Evolutionary conservation across 1,140 invertebrate genomes (phyloP).

Genomic region (Lucilia sericata): DNA sequence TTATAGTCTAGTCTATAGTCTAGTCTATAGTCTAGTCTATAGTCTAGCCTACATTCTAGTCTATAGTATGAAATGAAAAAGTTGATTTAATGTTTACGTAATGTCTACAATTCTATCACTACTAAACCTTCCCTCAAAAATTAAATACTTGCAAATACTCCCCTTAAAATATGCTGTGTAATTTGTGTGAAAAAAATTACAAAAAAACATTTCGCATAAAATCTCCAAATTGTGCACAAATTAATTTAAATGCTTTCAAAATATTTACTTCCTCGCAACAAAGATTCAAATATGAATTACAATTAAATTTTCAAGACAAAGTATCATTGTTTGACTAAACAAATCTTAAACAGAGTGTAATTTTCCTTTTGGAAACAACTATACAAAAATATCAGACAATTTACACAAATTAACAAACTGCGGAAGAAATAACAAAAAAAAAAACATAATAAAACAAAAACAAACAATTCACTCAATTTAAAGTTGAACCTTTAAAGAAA

Average conservation of each 20-base stretch:
- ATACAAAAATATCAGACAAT: too few relatives aligned
- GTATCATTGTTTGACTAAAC: neutral
- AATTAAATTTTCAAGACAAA: neutral
- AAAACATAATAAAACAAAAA: neutral
- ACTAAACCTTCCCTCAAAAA: too few relatives aligned
- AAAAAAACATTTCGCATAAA: neutral
- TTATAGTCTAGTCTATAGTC: too few relatives aligned
- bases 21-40: too few relatives aligned
- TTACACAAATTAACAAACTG: conserved; percentile 18
- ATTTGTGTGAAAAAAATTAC: neutral
- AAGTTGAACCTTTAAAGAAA: conserved; percentile 4
- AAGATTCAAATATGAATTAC: neutral
- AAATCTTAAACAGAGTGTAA: neutral
- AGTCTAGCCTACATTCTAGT: too few relatives aligned
- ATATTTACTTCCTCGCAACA: conserved; percentile 11
- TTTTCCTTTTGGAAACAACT: neutral
- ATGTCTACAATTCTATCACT: too few relatives aligned
- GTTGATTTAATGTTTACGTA: too few relatives aligned
- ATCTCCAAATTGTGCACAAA: neutral
- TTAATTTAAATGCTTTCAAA: neutral
- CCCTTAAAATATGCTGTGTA: neutral
- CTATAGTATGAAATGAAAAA: too few relatives aligned
- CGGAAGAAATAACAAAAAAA: neutral
- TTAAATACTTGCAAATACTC: too few relatives aligned
- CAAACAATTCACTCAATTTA: neutral